phyloP scores from a whole-genome alignment of 2,888 invertebrate genomes.

The Meliscaeva auricollis region DNA sequence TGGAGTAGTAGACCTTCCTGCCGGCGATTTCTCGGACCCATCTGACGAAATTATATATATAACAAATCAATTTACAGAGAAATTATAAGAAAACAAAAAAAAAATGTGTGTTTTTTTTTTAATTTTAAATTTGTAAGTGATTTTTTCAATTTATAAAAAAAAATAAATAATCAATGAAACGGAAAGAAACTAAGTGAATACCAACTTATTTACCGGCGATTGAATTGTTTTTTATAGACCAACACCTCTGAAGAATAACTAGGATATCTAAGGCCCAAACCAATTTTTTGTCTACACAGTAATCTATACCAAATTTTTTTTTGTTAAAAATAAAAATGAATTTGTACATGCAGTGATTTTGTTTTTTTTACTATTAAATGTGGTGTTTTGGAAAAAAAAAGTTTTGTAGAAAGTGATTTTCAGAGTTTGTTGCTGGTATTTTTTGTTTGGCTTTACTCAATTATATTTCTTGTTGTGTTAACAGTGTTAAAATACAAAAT shows the following conservation, averaged over 20 bases:
- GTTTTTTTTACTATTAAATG: neutral
- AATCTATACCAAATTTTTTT: conserved; percentile 30
- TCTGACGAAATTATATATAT: conserved; percentile 81
- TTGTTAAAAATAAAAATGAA: neutral
- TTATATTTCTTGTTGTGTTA: conserved; percentile 46
- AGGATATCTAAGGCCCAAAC: conserved; percentile 32
- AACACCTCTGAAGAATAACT: conserved; percentile 57
- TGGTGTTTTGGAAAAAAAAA: conserved; percentile 3
- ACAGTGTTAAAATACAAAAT: conserved; percentile 65
- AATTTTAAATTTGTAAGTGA: conserved; percentile 77
- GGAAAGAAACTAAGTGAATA: conserved; percentile 55
- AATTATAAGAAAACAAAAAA: conserved; percentile 56
- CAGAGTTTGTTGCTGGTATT: conserved; percentile 29
- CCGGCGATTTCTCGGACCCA: conserved; percentile 85
- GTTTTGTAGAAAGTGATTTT: conserved; percentile 48
- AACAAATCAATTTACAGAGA: conserved; percentile 75
- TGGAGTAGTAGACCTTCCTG: conserved; percentile 86
- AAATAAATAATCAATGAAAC: conserved; percentile 58
- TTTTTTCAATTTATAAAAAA: conserved; percentile 50
- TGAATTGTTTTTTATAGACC: conserved; percentile 44
- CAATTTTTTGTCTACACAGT: conserved; percentile 20
- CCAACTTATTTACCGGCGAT: conserved; percentile 34
- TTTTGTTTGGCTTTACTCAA: conserved; percentile 22
- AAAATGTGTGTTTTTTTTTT: conserved; percentile 76
- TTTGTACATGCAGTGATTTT: conserved; percentile 52